phyloP scores from a whole-genome alignment of 2,797 vertebrate species.

The Microcaecilia unicolor region DNA sequence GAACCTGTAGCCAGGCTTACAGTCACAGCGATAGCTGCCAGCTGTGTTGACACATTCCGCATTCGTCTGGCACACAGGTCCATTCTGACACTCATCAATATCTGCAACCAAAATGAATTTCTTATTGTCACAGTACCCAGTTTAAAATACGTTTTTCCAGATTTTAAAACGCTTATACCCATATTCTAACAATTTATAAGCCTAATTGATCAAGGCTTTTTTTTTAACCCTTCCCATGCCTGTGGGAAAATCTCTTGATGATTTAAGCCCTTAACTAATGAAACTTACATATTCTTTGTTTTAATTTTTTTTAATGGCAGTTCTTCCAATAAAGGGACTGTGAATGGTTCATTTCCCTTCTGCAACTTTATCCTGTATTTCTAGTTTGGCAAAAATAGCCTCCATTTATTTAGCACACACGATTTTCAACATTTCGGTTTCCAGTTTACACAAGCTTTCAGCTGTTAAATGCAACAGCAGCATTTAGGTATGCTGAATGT shows the following conservation, averaged over 20 bases:
- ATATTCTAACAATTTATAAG: too few species aligned
- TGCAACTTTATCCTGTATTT: conserved; percentile 1
- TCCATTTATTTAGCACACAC: conserved; percentile 5
- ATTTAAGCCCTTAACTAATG: too few species aligned
- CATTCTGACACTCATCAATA: conserved; percentile 94
- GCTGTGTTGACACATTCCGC: conserved; percentile 84
- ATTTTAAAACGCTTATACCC: too few species aligned
- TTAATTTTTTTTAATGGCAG: conserved; percentile 3
- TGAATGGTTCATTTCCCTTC: conserved; percentile 6
- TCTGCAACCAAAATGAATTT: conserved; percentile 50
- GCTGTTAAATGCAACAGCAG: conserved; percentile 1
- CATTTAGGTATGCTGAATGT: neutral
- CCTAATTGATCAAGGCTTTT: too few species aligned
- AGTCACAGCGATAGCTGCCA: conserved; percentile 90
- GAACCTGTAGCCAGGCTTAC: conserved; percentile 83
- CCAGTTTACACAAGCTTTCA: conserved; percentile 1
- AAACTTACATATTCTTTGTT: too few species aligned
- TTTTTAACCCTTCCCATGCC: neutral
- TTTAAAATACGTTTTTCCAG: too few species aligned
- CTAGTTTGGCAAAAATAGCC: neutral
- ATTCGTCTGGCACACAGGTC: conserved; percentile 87
- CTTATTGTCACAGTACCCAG: too few species aligned
- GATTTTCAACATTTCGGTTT: conserved; percentile 3
- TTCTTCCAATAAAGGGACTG: conserved; percentile 1
- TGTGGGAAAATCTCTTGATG: neutral